phyloP scores from a whole-genome alignment of 2,888 invertebrate genomes.

The Ennomos fuscantarius region DNA sequence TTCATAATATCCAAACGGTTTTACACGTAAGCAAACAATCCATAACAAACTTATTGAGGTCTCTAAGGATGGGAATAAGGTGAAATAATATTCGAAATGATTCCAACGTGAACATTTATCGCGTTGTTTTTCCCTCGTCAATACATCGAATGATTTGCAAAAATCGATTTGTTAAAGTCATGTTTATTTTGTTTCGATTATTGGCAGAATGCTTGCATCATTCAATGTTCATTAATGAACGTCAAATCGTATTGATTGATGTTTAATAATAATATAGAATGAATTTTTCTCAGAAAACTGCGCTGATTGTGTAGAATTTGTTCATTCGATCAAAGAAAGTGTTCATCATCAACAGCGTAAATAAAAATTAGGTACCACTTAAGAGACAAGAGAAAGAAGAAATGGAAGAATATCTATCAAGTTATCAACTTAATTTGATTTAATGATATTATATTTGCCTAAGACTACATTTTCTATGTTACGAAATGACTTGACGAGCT shows the following conservation, averaged over 20 bases:
- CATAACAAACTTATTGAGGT: constrained; percentile 32
- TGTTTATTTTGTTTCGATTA: constrained; percentile 34
- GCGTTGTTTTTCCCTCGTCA: constrained; percentile 24
- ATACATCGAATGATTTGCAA: constrained; percentile 32
- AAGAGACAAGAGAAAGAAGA: no score
- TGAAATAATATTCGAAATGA: constrained; percentile 14
- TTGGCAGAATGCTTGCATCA: constrained; percentile 23
- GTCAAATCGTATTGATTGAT: constrained; percentile 31
- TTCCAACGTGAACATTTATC: constrained; percentile 19
- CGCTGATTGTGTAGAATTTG: background rate
- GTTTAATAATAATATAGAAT: constrained; percentile 26
- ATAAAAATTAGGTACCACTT: no score
- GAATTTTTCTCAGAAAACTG: constrained; percentile 19
- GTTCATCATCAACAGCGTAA: no score
- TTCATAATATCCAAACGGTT: constrained; percentile 38
- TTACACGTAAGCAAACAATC: constrained; percentile 34
- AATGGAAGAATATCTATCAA: no score
- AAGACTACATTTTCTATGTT: no score
- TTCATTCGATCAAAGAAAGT: no score
- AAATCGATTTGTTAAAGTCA: constrained; percentile 31
- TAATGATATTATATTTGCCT: no score
- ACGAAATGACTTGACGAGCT: no score
- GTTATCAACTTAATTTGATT: no score
- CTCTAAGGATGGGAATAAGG: constrained; percentile 25
- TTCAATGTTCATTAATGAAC: constrained; percentile 28